phyloP scores from a whole-genome alignment of 2,888 invertebrate genomes.

The Smittia aterrima region DNA sequence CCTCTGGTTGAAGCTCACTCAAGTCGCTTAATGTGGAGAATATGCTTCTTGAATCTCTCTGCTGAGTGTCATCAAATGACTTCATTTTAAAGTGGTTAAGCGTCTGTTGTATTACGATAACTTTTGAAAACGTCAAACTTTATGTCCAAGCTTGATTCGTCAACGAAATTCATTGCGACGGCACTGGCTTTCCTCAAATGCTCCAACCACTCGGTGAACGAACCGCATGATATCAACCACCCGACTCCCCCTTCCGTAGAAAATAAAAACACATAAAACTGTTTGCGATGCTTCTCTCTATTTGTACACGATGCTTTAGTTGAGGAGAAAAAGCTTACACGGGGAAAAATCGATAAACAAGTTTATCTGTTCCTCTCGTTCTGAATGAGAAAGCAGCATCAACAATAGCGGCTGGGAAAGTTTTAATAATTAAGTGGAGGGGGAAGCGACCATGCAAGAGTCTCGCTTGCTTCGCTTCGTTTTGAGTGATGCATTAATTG shows the following conservation, averaged over 20 bases:
- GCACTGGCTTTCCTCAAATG: not conserved
- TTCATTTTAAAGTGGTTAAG: not conserved
- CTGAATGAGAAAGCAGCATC: slow-evolving; percentile 3
- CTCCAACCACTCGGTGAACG: not conserved
- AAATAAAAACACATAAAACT: slow-evolving; percentile 8
- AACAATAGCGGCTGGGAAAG: not conserved
- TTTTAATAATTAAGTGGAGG: not conserved
- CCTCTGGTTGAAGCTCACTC: not conserved
- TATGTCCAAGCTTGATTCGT: no score
- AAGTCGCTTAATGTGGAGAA: not conserved
- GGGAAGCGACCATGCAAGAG: not conserved
- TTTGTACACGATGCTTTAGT: slow-evolving; percentile 6
- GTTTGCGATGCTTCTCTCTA: slow-evolving; percentile 7
- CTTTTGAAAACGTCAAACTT: not conserved
- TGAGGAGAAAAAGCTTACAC: slow-evolving; percentile 2
- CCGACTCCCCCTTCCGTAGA: not conserved
- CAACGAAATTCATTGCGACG: not conserved
- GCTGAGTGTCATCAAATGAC: not conserved
- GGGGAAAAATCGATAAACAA: slow-evolving; percentile 17
- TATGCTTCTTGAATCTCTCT: slow-evolving; percentile 9
- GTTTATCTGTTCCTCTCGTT: not conserved
- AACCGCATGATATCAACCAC: not conserved
- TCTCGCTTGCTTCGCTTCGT: no score
- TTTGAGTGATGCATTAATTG: not conserved
- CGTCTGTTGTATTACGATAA: not conserved